Conservation (phyloP, 2,113 vertebrate species). For the Paralichthys olivaceus region DNA sequence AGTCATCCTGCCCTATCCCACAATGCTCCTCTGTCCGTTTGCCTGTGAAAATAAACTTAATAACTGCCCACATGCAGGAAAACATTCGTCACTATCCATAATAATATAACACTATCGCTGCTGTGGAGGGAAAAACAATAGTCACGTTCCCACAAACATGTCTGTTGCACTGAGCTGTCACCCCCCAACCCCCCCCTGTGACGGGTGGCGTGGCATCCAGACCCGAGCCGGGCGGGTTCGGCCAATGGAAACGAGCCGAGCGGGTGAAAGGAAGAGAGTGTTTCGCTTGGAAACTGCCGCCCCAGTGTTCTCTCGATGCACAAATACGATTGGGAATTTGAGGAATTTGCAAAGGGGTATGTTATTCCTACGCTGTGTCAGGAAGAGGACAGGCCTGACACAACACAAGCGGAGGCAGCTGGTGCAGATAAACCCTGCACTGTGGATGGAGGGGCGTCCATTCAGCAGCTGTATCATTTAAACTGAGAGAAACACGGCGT, state of each 20-base stretch:
- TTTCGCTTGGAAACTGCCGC: constrained; percentile 57
- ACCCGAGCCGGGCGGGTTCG: constrained; percentile 12
- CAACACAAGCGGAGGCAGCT: constrained; percentile 43
- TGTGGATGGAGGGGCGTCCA: constrained; percentile 19
- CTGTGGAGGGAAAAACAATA: constrained; percentile 48
- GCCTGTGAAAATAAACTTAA: constrained; percentile 25
- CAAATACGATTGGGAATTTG: constrained; percentile 50
- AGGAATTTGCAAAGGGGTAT: constrained; percentile 66
- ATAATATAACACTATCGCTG: constrained; percentile 3
- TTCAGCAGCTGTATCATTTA: constrained; percentile 12
- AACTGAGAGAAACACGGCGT: not conserved
- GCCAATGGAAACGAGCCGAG: constrained; percentile 9
- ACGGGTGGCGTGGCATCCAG: too few species aligned
- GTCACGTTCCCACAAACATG: constrained; percentile 47
- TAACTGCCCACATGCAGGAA: constrained; percentile 39
- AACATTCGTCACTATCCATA: constrained; percentile 49
- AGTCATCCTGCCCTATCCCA: constrained; percentile 3
- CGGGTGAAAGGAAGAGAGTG: constrained; percentile 59
- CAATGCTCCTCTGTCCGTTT: constrained; percentile 23
- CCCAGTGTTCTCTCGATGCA: constrained; percentile 35
- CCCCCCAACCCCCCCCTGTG: constrained; percentile 2
- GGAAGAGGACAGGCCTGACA: constrained; percentile 71
- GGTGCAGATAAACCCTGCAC: constrained; percentile 24
- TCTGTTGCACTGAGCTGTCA: not conserved
- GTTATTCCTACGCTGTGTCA: constrained; percentile 64